These are phyloP conservation scores for Hystrix brachyura DNA, from an alignment of 2,113 vertebrate species.

Conservation along the genomic window DNA sequence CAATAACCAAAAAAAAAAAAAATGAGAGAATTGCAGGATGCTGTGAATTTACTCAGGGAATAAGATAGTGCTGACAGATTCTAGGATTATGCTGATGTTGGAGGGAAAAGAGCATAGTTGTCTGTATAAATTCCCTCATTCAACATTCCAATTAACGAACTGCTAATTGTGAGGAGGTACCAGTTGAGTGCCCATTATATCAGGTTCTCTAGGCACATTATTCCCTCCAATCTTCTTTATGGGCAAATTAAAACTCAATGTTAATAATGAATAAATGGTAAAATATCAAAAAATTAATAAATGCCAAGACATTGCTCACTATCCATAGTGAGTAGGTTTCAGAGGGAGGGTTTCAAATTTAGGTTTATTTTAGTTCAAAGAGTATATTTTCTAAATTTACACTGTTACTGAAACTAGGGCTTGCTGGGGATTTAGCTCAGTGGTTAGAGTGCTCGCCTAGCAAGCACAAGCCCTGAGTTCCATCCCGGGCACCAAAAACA, in stretches of 20 bases:
- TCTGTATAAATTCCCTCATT: neutral
- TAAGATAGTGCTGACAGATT: neutral
- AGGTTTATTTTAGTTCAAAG: neutral
- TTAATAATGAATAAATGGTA: slow-evolving; percentile 1
- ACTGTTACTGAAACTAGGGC: neutral
- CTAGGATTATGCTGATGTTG: neutral
- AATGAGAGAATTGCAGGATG: neutral
- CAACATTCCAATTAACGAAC: neutral
- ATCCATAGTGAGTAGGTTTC: neutral
- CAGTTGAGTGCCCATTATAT: neutral
- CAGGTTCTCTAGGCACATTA: neutral
- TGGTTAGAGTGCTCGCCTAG: no score
- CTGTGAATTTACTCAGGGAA: neutral
- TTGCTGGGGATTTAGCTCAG: no score
- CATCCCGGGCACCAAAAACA: no score
- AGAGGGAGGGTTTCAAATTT: neutral
- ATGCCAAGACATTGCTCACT: neutral
- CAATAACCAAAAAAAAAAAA: neutral
- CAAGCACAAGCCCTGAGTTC: no score
- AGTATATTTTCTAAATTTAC: neutral
- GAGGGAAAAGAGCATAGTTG: neutral
- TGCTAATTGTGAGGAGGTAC: neutral
- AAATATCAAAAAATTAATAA: slow-evolving; percentile 12
- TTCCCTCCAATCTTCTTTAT: neutral
- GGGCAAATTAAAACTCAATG: neutral